Evolutionary conservation across 2,113 vertebrate species (phyloP).

Genomic region (Salvelinus fontinalis): DNA sequence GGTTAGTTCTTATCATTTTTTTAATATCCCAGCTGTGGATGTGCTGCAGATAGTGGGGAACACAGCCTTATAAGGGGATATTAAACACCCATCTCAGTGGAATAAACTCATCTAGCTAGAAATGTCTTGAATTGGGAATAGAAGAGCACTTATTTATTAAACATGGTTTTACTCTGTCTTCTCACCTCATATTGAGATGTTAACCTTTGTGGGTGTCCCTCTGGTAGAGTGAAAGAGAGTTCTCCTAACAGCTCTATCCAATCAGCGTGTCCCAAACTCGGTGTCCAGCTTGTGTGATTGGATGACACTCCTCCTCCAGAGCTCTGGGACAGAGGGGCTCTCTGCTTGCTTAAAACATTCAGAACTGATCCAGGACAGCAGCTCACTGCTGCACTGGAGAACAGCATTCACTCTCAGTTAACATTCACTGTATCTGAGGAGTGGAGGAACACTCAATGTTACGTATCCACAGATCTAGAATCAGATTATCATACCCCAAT

Average conservation of each 20-base stretch:
- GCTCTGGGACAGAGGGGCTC: not conserved
- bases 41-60: constrained; percentile 15
- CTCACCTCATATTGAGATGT: not conserved
- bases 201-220: not conserved
- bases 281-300: not conserved
- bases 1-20: constrained; percentile 53
- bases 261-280: not conserved
- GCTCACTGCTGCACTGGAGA: too few species aligned
- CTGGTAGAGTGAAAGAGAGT: constrained; percentile 33
- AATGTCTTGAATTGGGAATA: constrained; percentile 21
- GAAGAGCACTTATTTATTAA: not conserved
- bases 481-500: too few species aligned
- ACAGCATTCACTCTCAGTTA: not conserved
- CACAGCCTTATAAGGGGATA: constrained; percentile 3
- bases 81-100: constrained; percentile 6
- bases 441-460: too few species aligned
- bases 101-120: constrained; percentile 40
- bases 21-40: constrained; percentile 52
- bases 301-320: not conserved
- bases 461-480: too few species aligned
- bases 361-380: not conserved
- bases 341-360: not conserved
- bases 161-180: not conserved
- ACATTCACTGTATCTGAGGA: too few species aligned
- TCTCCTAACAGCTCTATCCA: not conserved